These are phyloP conservation scores for Okapia johnstoni DNA, from an alignment of 2,113 vertebrate species.

Conservation along the genomic window DNA sequence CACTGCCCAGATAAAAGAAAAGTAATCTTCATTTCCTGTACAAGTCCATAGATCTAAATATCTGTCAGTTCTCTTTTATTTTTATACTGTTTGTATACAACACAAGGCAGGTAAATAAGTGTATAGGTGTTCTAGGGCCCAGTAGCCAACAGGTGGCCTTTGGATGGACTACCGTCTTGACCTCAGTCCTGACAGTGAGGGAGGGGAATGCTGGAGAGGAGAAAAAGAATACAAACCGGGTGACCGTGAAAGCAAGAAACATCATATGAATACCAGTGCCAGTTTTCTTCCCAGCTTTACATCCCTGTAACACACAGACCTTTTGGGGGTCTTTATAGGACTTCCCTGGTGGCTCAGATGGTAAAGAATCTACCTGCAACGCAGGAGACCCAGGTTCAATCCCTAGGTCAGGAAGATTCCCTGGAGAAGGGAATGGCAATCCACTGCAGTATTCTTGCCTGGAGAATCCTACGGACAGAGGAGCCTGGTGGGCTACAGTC, in stretches of 20 bases:
- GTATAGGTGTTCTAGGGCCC: background rate
- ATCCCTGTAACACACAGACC: background rate
- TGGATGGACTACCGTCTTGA: background rate
- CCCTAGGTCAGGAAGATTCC: background rate
- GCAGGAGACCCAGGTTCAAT: background rate
- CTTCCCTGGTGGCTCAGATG: background rate
- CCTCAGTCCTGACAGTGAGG: background rate
- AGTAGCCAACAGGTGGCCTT: background rate
- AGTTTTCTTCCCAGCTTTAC: background rate
- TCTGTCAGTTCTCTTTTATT: background rate
- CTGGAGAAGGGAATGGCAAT: background rate
- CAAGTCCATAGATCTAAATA: background rate
- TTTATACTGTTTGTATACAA: background rate
- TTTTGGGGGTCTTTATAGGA: background rate
- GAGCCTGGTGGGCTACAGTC: background rate
- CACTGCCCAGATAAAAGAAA: too few species aligned
- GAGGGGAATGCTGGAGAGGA: accelerated
- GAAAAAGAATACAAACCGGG: background rate
- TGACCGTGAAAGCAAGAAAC: background rate
- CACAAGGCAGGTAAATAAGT: background rate
- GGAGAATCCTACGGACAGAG: background rate
- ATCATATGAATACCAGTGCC: background rate
- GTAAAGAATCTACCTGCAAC: background rate
- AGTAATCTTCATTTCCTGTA: background rate
- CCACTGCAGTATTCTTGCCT: background rate